Evolutionary conservation across 1,140 invertebrate genomes (phyloP).

Genomic region (Ooceraea biroi): DNA sequence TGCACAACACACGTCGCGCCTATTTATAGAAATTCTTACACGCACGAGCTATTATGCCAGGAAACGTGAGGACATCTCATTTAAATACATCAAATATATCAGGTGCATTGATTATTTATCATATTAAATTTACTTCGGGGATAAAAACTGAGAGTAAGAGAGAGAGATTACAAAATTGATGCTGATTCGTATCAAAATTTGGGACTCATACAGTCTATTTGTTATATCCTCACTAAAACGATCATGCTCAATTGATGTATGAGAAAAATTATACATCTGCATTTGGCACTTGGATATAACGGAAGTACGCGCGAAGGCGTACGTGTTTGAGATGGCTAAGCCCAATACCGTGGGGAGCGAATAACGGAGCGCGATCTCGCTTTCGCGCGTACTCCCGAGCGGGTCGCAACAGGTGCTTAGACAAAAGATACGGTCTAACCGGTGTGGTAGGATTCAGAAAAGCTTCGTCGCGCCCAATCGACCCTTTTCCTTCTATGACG

Average conservation of each 20-base stretch:
- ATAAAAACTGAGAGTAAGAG: too few relatives aligned
- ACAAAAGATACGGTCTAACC: constrained; percentile 70
- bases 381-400: constrained; percentile 18
- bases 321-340: constrained; percentile 11
- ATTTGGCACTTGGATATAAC: background rate
- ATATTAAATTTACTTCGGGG: constrained; percentile 12
- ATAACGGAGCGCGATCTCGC: constrained; percentile 11
- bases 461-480: constrained; percentile 33
- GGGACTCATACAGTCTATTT: background rate
- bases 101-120: constrained; percentile 30
- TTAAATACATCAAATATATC: constrained; percentile 33
- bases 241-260: background rate
- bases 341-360: constrained; percentile 1
- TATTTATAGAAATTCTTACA: constrained; percentile 53
- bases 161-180: background rate
- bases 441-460: constrained; percentile 44
- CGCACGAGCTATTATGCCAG: constrained; percentile 34
- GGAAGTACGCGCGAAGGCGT: background rate
- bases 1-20: background rate
- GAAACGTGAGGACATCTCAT: constrained; percentile 34
- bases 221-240: background rate
- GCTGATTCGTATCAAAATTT: background rate
- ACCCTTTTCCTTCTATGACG: constrained; percentile 55
- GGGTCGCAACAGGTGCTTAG: constrained; percentile 72
- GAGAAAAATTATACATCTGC: background rate